Evolutionary conservation across 2,113 vertebrate species (phyloP).

Genomic region (Clinocottus analis): DNA sequence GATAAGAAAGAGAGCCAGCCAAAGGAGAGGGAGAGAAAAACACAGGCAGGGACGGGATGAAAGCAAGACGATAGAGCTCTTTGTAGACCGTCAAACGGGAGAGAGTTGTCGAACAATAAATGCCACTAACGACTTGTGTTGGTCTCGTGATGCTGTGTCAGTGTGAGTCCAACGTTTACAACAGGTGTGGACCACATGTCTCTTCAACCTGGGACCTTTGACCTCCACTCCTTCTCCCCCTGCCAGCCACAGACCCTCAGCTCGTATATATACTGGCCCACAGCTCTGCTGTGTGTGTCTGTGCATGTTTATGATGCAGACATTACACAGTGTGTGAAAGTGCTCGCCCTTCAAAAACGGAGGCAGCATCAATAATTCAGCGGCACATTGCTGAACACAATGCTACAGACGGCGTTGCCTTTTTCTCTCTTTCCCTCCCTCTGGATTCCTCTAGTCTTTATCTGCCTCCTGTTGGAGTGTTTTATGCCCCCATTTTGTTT

Average conservation of each 20-base stretch:
- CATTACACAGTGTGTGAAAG: constrained; percentile 32
- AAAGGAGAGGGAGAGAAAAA: constrained; percentile 43
- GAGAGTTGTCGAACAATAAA: constrained; percentile 44
- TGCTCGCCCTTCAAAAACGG: constrained; percentile 54
- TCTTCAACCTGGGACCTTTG: constrained; percentile 44
- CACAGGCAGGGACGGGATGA: constrained; percentile 37
- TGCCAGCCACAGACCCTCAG: constrained; percentile 13
- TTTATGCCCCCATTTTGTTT: constrained; percentile 54
- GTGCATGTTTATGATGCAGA: constrained; percentile 32
- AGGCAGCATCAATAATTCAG: constrained; percentile 79
- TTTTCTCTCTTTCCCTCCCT: constrained; percentile 27
- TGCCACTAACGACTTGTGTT: constrained; percentile 26
- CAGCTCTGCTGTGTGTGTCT: no score
- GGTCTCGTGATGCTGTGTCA: constrained; percentile 18
- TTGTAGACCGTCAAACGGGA: constrained; percentile 52
- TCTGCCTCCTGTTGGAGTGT: constrained; percentile 34
- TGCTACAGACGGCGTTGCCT: constrained; percentile 20
- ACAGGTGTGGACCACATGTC: constrained; percentile 72
- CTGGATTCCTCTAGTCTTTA: constrained; percentile 28
- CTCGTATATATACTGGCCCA: constrained; percentile 3
- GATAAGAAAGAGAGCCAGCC: constrained; percentile 54
- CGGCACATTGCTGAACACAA: constrained; percentile 62
- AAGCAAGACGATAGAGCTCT: constrained; percentile 38
- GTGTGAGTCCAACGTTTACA: constrained; percentile 17
- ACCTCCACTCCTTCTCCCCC: constrained; percentile 39